Evolutionary conservation across 1,140 invertebrate genomes (phyloP).

Genomic region (Theocolax elegans): DNA sequence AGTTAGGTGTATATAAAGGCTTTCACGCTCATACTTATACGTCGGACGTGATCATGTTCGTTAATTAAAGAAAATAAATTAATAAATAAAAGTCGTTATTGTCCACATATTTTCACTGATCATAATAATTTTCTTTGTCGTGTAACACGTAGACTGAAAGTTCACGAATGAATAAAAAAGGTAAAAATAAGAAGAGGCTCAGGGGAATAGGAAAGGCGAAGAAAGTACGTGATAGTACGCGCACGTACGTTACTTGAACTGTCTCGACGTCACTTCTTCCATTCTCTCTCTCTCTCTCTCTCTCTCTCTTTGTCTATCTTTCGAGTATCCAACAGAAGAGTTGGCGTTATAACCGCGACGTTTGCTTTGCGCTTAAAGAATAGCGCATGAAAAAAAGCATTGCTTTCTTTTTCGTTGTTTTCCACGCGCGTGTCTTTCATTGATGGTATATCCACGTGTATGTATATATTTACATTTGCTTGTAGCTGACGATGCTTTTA

Average conservation of each 20-base stretch:
- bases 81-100: no score
- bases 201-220: not conserved
- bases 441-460: not conserved
- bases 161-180: not conserved
- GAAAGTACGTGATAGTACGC: conserved; percentile 4
- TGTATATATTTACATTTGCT: no score
- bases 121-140: no score
- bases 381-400: not conserved
- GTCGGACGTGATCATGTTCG: no score
- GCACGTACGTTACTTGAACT: not conserved
- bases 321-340: not conserved
- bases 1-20: no score
- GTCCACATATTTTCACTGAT: no score
- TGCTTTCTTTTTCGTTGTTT: not conserved
- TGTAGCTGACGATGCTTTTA: not conserved
- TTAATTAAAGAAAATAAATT: no score
- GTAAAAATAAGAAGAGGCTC: not conserved
- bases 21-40: no score
- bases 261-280: not conserved
- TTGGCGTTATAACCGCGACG: not conserved
- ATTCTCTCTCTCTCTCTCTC: no score
- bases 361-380: not conserved
- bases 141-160: no score
- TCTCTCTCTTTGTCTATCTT: not conserved
- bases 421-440: not conserved